Conservation (phyloP, 1,140 invertebrate species). For the Drosophila varians region DNA sequence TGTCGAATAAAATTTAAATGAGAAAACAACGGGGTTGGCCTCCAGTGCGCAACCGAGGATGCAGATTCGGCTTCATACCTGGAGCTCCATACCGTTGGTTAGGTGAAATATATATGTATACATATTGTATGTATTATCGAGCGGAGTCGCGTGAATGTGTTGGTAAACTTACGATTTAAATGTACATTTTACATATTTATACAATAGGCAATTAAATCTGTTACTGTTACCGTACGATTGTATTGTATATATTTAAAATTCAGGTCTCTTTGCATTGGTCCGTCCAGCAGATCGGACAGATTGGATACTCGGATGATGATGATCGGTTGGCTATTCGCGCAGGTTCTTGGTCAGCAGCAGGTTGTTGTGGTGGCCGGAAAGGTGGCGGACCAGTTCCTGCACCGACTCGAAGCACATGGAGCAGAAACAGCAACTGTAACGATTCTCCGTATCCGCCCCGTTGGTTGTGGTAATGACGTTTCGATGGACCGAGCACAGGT, state of each 20-base stretch:
- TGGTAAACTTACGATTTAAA: conserved; percentile 69
- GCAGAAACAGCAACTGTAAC: conserved; percentile 94
- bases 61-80: conserved; percentile 13
- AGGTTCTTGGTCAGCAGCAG: conserved; percentile 93
- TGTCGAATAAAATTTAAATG: conserved; percentile 54
- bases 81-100: conserved; percentile 18
- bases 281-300: conserved; percentile 56
- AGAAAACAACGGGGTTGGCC: conserved; percentile 41
- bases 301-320: conserved; percentile 42
- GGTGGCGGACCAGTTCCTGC: conserved; percentile 92
- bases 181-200: conserved; percentile 74
- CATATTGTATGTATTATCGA: conserved; percentile 20
- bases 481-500: conserved; percentile 93
- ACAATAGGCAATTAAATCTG: conserved; percentile 63
- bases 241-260: conserved; percentile 75
- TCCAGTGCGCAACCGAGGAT: conserved; percentile 1
- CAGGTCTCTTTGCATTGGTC: conserved; percentile 78
- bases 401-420: conserved; percentile 92
- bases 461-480: conserved; percentile 91
- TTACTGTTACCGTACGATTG: conserved; percentile 64
- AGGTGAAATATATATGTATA: conserved; percentile 14
- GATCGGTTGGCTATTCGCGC: conserved; percentile 86
- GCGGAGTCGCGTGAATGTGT: conserved; percentile 63
- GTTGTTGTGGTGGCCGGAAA: conserved; percentile 93
- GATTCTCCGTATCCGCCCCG: conserved; percentile 88